A percentile compares a stretch with the other conserved stretches of the same genome.
phyloP scores from a whole-genome alignment of 1,140 invertebrate genomes.

The Cyrtorhinus lividipennis region DNA sequence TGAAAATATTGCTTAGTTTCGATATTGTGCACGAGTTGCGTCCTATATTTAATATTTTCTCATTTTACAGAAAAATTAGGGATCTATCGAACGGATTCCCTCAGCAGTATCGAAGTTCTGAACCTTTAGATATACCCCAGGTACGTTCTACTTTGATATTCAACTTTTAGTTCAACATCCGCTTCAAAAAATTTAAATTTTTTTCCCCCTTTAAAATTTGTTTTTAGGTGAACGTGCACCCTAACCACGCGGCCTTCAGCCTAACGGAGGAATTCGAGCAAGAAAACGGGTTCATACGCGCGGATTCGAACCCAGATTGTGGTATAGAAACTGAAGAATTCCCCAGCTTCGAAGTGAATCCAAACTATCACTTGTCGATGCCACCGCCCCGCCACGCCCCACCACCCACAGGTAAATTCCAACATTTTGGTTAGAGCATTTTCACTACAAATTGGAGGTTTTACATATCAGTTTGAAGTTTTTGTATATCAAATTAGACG shows the following conservation, averaged over 20 bases:
- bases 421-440: too few relatives aligned
- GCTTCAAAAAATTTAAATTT: too few relatives aligned
- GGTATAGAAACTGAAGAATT: not conserved
- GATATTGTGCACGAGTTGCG: too few relatives aligned
- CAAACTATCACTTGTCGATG: constrained; percentile 9
- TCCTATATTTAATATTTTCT: not conserved
- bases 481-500: too few relatives aligned
- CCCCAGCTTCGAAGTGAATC: constrained; percentile 1
- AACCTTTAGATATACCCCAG: not conserved
- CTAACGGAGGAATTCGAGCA: not conserved
- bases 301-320: not conserved
- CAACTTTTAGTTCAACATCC: too few relatives aligned
- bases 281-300: not conserved
- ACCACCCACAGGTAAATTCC: constrained; percentile 4
- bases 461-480: too few relatives aligned
- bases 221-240: constrained; percentile 7
- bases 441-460: too few relatives aligned
- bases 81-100: not conserved
- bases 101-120: not conserved
- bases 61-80: not conserved
- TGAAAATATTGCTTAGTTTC: too few relatives aligned
- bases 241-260: not conserved
- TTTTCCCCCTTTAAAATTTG: too few relatives aligned
- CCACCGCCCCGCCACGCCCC: constrained; percentile 1
- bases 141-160: not conserved